These are phyloP conservation scores for Cyclophora punctaria DNA, from an alignment of 2,888 invertebrate species.

Conservation along the genomic window DNA sequence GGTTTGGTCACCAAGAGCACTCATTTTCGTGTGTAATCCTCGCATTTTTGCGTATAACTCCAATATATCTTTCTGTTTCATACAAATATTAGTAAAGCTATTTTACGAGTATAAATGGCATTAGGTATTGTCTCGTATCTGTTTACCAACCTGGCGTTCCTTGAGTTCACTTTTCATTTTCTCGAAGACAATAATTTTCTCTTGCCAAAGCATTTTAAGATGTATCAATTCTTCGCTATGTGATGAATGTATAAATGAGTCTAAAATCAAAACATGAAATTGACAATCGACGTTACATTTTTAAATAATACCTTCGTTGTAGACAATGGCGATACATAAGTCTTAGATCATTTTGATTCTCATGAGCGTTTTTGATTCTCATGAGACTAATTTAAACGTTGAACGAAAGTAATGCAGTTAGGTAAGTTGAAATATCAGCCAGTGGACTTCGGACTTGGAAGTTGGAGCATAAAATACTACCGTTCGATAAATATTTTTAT, in stretches of 20 bases:
- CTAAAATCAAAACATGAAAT: too few relatives aligned
- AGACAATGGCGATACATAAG: too few relatives aligned
- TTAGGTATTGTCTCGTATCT: not conserved
- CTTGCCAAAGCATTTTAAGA: constrained; percentile 45
- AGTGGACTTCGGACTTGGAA: too few relatives aligned
- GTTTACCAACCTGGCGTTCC: constrained; percentile 41
- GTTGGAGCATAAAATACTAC: too few relatives aligned
- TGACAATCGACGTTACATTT: too few relatives aligned
- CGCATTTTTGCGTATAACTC: constrained; percentile 43
- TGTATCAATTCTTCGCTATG: constrained; percentile 29
- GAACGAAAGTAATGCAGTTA: too few relatives aligned
- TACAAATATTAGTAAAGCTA: not conserved
- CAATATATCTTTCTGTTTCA: constrained; percentile 39
- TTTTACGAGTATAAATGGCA: not conserved
- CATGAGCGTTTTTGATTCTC: too few relatives aligned
- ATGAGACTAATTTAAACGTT: too few relatives aligned
- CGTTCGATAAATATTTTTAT: too few relatives aligned
- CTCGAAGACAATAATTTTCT: constrained; percentile 43
- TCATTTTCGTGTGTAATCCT: constrained; percentile 41
- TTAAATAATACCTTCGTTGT: too few relatives aligned
- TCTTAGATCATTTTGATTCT: too few relatives aligned
- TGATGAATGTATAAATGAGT: constrained; percentile 9
- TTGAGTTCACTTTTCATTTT: constrained; percentile 48
- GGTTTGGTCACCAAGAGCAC: constrained; percentile 33
- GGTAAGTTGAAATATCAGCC: too few relatives aligned